Base-by-base conservation (phyloP, 2,113 vertebrate species). In the Solenodon paradoxus region DNA sequence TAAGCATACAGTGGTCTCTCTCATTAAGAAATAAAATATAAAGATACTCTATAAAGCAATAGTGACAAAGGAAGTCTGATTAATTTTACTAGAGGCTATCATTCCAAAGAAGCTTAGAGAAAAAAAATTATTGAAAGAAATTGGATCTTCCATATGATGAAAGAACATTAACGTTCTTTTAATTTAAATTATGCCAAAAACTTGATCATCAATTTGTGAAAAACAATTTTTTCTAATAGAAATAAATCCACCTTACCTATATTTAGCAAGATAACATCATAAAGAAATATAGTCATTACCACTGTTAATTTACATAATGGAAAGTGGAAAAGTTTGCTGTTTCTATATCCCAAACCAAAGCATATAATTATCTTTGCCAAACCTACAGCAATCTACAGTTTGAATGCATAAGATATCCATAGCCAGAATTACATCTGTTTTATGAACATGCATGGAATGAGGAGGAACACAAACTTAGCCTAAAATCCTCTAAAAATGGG, bases 301-400 rank as follows among this genome's bases (percentile, higher is more conserved):
- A 97, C 92, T 97, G 96, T 78, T 97, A 94, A 97, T 97, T 97
- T 97, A 96, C 88, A 97, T 95, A 97, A 97, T 94, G 97, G 95
- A 96, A 98, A 98, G 87, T 97, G 94, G 57, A 71, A 97, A 97
- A 92, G 69, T 94, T 95, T 87, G 88, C 95, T 92, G 0, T 97
- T 98, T 98, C 97, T 97, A 94, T 20, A 96, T 42, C 93, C 77
- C 74, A 90, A 95, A 97, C 97, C 97, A 98, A 98, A 97, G 95
- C 83, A 97, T 97, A 98, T 95, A 97, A 94, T 61, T 96, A 4
- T 97, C 32, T 86, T 96, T 97, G 96, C 75, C 92, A 98, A 98
- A 93, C 3, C 35, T 79, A 97, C 69, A 97, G 97, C 96, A 96
- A 97, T 91, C 74, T 92, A 95, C 88, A 96, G 57, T 90, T 63